These are phyloP conservation scores for Campylomormyrus tamandua DNA, from an alignment of 2,113 vertebrate species.

Conservation along the genomic window DNA sequence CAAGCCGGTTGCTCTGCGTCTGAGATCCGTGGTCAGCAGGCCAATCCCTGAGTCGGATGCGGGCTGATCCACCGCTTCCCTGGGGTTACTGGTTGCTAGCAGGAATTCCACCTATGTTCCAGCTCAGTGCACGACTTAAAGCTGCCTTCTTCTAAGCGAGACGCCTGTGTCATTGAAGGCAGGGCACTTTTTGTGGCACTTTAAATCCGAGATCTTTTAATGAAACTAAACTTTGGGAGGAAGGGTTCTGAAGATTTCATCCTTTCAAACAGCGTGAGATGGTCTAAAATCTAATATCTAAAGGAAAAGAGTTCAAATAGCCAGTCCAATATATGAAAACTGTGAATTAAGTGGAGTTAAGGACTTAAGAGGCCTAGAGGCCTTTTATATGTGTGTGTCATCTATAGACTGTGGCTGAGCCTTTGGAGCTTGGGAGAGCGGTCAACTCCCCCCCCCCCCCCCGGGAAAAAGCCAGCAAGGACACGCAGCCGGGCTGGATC, in stretches of 20 bases:
- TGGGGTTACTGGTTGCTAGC: not conserved
- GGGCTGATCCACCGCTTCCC: not conserved
- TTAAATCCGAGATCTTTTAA: not conserved
- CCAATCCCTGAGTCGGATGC: not conserved
- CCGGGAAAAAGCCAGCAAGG: not conserved
- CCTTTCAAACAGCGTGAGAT: not conserved
- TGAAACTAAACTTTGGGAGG: not conserved
- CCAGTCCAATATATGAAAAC: not conserved
- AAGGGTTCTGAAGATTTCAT: not conserved
- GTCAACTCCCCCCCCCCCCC: not conserved
- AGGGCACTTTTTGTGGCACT: not conserved
- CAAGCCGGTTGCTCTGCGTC: not conserved
- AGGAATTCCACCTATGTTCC: not conserved
- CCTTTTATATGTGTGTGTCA: not conserved
- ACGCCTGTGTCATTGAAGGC: not conserved
- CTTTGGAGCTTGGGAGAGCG: not conserved
- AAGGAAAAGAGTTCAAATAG: not conserved
- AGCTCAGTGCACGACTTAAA: not conserved
- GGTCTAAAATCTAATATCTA: not conserved
- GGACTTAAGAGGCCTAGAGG: not conserved
- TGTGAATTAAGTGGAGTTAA: not conserved
- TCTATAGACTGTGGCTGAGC: not conserved
- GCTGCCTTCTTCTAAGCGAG: not conserved
- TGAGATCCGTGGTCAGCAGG: not conserved
- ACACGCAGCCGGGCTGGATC: not conserved